Evolutionary conservation across 2,797 vertebrate species (phyloP), one percentile per base, ranked within the genome.

Genomic region (Typhlichthys subterraneus): DNA sequence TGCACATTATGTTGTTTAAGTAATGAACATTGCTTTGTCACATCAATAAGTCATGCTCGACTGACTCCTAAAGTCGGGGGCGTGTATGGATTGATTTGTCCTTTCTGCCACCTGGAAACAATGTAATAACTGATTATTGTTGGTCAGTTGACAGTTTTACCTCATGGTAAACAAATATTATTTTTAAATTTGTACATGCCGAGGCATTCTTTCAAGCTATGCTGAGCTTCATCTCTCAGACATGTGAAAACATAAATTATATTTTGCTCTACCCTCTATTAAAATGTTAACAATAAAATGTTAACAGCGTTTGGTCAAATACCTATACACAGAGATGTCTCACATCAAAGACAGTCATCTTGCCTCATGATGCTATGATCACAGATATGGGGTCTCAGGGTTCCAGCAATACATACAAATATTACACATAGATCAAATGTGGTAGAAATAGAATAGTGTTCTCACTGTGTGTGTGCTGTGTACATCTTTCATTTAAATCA

Each of bases 11-110:
- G 48, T 68, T 60, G 59, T 63, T 70, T 80, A 66, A 73, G 69
- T 80, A 66, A 68, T 80, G 67, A 73, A 66, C 45, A 67, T 55
- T 61, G 61, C 58, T 64, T 60, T 17, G 67, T 59, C 73, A 33
- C 59, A 71, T 76, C 53, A 73, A 73, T 64, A 76, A 80, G 58
- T 75, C 63, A 73, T 73, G 59, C 12, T 15, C 69, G 65, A 61
- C 70, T 57, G 58, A 49, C 53, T 49, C 23, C 19, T 33, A 52
- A 57, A 59, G 14, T 19, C 33, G 33, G 33, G 56, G 14, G 31
- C 14, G 5, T 59, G 48, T 51, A 29, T 38, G 45, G 54, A 79
- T 58, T 63, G 52, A 69, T 69, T 53, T 49, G 38, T 53, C 56
- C 54, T 57, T 60, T 59, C 55, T 61, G 59, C 50, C 53, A 49